Conservation (phyloP, 2,888 invertebrate genomes). For the Synanthedon formicaeformis region DNA sequence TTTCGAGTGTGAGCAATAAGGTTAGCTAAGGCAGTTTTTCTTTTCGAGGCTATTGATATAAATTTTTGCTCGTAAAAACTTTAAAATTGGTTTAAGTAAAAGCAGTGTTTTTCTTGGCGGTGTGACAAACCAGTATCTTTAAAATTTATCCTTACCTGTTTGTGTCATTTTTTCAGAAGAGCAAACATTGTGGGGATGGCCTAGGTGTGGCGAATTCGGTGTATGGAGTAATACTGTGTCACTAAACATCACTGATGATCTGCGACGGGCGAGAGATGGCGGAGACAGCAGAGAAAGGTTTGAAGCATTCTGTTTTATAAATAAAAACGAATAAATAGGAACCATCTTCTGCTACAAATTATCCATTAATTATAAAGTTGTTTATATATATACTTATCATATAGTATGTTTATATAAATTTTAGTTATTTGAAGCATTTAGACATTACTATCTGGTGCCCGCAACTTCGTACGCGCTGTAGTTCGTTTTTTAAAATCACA, state of each 20-base stretch:
- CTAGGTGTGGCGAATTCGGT: conserved; percentile 38
- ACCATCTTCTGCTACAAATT: too few species aligned
- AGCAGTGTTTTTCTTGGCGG: neutral
- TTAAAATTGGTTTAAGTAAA: neutral
- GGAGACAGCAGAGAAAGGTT: conserved; percentile 79
- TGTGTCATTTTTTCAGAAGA: conserved; percentile 92
- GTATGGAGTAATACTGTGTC: conserved; percentile 83
- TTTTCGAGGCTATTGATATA: neutral
- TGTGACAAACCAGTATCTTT: neutral
- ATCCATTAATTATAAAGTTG: too few species aligned
- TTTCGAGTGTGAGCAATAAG: neutral
- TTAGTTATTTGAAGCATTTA: too few species aligned
- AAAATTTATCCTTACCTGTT: conserved; percentile 65
- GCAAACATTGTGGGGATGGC: conserved; percentile 71
- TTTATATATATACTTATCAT: too few species aligned
- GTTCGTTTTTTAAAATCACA: too few species aligned
- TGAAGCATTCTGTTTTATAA: conserved; percentile 72
- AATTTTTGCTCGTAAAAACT: neutral
- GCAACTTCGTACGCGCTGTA: too few species aligned
- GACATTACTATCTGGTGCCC: too few species aligned
- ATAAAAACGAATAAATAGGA: neutral
- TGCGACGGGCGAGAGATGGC: conserved; percentile 77
- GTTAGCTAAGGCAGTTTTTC: neutral
- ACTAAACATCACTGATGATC: conserved; percentile 91
- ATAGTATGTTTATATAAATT: too few species aligned